A percentile compares a stretch with the other conserved stretches of the same genome.
Conservation (phyloP, 2,888 invertebrate species). For the Lobophora halterata region DNA sequence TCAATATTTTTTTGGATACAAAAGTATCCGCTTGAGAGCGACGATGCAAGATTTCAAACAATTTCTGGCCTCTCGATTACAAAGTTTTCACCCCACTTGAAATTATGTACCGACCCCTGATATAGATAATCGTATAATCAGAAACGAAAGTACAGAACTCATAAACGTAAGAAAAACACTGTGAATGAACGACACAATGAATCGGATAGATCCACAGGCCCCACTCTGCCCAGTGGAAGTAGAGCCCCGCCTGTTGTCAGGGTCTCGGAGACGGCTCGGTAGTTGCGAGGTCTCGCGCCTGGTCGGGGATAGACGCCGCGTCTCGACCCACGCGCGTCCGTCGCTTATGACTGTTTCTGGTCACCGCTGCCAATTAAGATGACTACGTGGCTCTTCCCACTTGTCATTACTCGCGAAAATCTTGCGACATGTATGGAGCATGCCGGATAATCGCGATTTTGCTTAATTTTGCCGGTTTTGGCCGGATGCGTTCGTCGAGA, state of each 20-base stretch:
- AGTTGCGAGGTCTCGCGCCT: conserved; percentile 38
- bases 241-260: conserved; percentile 42
- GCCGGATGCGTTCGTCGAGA: no score
- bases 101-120: no score
- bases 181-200: conserved; percentile 73
- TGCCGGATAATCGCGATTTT: conserved; percentile 34
- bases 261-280: neutral
- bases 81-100: no score
- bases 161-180: conserved; percentile 62
- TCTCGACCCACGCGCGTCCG: conserved; percentile 67
- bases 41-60: no score
- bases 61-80: no score
- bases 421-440: conserved; percentile 53
- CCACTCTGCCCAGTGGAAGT: conserved; percentile 38
- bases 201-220: conserved; percentile 50
- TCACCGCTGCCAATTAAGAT: conserved; percentile 75
- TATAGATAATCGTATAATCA: conserved; percentile 30
- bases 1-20: no score
- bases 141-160: conserved; percentile 53
- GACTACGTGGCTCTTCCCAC: conserved; percentile 75
- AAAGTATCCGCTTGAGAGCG: no score
- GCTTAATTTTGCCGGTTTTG: conserved; percentile 32
- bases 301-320: conserved; percentile 63
- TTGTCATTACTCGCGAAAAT: conserved; percentile 72
- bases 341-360: conserved; percentile 71